Base-by-base conservation (phyloP, 2,888 invertebrate species). In the Glyphotaelius pellucidus region DNA sequence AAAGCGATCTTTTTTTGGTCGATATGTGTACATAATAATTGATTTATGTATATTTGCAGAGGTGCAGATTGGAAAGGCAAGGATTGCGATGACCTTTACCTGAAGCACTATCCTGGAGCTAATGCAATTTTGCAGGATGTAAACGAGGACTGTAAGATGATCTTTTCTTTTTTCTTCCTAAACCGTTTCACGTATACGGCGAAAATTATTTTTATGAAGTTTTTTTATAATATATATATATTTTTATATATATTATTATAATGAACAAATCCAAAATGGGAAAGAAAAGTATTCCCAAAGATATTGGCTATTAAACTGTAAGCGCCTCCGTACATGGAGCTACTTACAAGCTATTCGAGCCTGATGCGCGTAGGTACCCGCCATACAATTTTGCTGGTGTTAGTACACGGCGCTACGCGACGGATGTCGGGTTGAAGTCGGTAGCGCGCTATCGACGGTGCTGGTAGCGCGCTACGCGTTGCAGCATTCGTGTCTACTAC, bases 21-120 rank as follows among this genome's bases (percentile, higher is more conserved):
- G 2, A 25, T 2, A n/a, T 15, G 47, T 3, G 9, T 67, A n/a
- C 9, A n/a, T 25, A 25, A 19, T 52, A 52, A 15, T 19, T 67
- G 25, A 67, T 67, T 67, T 9, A n/a, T 67, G 5, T 9, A 31
- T 52, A 52, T 32, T 87, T 87, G 12, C 47, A 94, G 95, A 91
- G 95, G 95, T 3, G 93, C 94, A 12, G 94, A 94, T 92, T 95
- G 95, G 95, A 94, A 94, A 92, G 95, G 95, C 4, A 94, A 93
- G 92, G 95, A 95, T 90, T 95, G 95, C 90, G 91, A 93, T 79
- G 95, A 95, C 91, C 93, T 94, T 42, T 94, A 94, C 92, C 80
- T 92, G 2, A 89, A 93, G 42, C 92, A 94, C 2, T 94, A 94
- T 93, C 95, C 95, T 31, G 95, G 95, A 25, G 94, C 94, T 35